A percentile compares a stretch with the other conserved stretches of the same genome.
These are phyloP conservation scores for Eupeodes luniger DNA, from an alignment of 2,888 invertebrate genomes.

Conservation along the genomic window DNA sequence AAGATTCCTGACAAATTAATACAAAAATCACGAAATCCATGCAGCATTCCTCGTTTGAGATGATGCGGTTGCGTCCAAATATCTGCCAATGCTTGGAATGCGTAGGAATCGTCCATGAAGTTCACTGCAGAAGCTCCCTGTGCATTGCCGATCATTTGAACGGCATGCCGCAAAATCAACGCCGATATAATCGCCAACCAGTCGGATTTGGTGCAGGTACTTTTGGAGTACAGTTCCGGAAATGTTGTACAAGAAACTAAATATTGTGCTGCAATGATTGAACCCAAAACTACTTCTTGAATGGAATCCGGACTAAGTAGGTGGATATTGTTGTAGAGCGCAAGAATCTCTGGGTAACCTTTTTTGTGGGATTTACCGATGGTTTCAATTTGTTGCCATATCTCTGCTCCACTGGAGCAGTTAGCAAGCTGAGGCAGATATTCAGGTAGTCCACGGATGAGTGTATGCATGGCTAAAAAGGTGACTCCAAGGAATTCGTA, in stretches of 20 bases:
- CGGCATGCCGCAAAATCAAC: slow-evolving; percentile 89
- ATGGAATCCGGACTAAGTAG: slow-evolving; percentile 88
- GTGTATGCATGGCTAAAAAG: slow-evolving; percentile 90
- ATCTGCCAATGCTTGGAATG: slow-evolving; percentile 76
- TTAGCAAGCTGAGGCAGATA: slow-evolving; percentile 84
- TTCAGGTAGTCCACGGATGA: slow-evolving; percentile 85
- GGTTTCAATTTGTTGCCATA: slow-evolving; percentile 77
- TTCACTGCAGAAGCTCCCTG: slow-evolving; percentile 86
- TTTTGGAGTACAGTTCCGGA: slow-evolving; percentile 83
- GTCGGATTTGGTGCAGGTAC: slow-evolving; percentile 80
- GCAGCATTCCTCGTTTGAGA: slow-evolving; percentile 78
- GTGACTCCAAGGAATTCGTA: slow-evolving; percentile 91
- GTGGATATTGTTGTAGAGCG: slow-evolving; percentile 88
- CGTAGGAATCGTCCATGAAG: slow-evolving; percentile 41
- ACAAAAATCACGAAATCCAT: slow-evolving; percentile 80
- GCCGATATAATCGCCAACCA: slow-evolving; percentile 86
- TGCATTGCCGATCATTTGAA: slow-evolving; percentile 91
- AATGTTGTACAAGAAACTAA: slow-evolving; percentile 88
- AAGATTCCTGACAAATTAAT: slow-evolving; percentile 92
- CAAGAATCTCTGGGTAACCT: slow-evolving; percentile 77
- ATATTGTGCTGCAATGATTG: slow-evolving; percentile 88
- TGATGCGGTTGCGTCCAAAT: slow-evolving; percentile 79
- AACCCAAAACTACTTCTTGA: slow-evolving; percentile 89
- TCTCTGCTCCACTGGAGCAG: slow-evolving; percentile 16
- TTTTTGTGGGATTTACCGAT: slow-evolving; percentile 80